Conservation (phyloP, 2,113 vertebrate genomes). For the Calonectris borealis region DNA sequence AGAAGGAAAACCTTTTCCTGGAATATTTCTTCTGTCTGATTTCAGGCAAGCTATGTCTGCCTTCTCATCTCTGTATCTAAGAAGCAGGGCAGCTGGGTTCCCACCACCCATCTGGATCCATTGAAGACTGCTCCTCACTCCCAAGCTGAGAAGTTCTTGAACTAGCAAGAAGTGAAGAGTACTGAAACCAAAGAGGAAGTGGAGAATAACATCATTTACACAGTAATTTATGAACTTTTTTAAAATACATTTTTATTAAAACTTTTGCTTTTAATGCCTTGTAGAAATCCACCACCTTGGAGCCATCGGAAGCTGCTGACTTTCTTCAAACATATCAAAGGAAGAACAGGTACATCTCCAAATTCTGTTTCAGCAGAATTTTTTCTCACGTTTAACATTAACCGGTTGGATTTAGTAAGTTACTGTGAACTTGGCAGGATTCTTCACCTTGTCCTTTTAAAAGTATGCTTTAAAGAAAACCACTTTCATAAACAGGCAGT, state of each 20-base stretch:
- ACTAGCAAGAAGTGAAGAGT: background rate
- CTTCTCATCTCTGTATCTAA: background rate
- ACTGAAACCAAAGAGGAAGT: background rate
- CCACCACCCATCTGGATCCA: background rate
- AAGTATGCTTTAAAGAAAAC: slow-evolving; percentile 27
- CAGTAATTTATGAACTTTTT: background rate
- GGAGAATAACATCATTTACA: background rate
- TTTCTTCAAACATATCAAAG: slow-evolving; percentile 17
- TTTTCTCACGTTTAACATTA: slow-evolving; percentile 14
- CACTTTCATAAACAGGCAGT: background rate
- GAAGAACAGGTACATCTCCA: slow-evolving; percentile 10
- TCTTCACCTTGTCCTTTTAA: slow-evolving; percentile 12
- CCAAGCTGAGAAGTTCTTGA: background rate
- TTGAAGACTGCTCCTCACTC: background rate
- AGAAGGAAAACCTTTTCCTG: background rate
- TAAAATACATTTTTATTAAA: slow-evolving; percentile 71
- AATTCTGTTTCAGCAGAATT: background rate
- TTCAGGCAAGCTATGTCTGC: background rate
- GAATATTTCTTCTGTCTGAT: background rate
- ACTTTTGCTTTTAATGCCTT: slow-evolving; percentile 54
- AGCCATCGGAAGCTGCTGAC: slow-evolving; percentile 24
- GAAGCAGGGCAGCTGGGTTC: background rate
- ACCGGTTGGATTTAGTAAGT: slow-evolving; percentile 2
- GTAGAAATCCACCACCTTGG: slow-evolving; percentile 55
- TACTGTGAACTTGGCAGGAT: slow-evolving; percentile 22